phyloP scores from a whole-genome alignment of 1,140 invertebrate species.

The Habropoda laboriosa region DNA sequence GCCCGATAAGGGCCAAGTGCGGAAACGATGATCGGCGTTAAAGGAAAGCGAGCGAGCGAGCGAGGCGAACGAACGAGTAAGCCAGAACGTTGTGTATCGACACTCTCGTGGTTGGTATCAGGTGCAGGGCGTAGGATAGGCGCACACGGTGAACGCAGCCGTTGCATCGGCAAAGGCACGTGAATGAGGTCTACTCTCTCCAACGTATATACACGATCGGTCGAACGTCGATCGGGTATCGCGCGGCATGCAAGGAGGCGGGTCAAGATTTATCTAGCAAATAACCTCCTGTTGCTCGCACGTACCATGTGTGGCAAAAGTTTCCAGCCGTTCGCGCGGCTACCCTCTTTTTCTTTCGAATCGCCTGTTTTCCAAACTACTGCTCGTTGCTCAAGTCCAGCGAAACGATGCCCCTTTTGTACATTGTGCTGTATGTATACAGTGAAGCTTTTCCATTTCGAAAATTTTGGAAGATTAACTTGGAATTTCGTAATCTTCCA shows the following conservation, averaged over 20 bases:
- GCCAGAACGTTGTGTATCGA: too few relatives aligned
- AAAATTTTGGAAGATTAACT: too few relatives aligned
- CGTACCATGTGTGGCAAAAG: conserved; percentile 65
- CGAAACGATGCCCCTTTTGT: too few relatives aligned
- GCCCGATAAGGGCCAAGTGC: conserved; percentile 16
- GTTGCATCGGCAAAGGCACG: conserved; percentile 55
- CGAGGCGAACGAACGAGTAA: too few relatives aligned
- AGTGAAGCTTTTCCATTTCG: too few relatives aligned
- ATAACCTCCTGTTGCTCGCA: conserved; percentile 70
- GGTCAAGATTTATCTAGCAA: conserved; percentile 72
- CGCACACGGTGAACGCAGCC: conserved; percentile 35
- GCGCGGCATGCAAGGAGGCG: conserved; percentile 71
- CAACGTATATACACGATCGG: conserved; percentile 59
- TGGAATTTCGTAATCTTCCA: too few relatives aligned
- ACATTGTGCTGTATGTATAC: too few relatives aligned
- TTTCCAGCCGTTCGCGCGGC: conserved; percentile 42
- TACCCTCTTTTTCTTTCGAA: neutral
- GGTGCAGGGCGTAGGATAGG: conserved; percentile 62
- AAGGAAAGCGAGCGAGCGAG: conserved; percentile 4
- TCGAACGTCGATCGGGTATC: conserved; percentile 70
- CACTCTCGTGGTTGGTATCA: conserved; percentile 51
- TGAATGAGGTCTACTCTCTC: conserved; percentile 59
- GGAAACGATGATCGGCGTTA: conserved; percentile 48
- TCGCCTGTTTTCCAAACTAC: neutral
- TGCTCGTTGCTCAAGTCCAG: neutral